These are phyloP conservation scores for Magallana nippona DNA, from an alignment of 2,888 invertebrate genomes.

Conservation along the genomic window DNA sequence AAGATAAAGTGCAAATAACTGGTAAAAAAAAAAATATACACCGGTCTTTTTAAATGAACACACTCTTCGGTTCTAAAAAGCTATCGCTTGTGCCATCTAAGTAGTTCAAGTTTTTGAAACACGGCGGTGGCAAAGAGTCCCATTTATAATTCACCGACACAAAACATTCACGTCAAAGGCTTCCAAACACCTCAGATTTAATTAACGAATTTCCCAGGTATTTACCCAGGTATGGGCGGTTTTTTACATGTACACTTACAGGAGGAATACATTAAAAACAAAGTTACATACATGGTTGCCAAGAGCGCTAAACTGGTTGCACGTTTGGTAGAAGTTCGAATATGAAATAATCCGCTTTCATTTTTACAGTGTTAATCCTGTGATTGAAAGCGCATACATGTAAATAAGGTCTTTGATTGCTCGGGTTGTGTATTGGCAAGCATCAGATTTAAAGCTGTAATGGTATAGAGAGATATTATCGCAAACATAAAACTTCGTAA, in stretches of 20 bases:
- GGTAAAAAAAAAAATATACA: background rate
- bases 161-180: background rate
- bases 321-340: background rate
- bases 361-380: constrained; percentile 11
- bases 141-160: background rate
- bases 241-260: constrained; percentile 5
- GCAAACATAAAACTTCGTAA: background rate
- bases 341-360: constrained; percentile 21
- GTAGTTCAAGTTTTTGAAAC: constrained; percentile 11
- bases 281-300: background rate
- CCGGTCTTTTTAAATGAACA: background rate
- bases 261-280: background rate
- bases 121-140: constrained; percentile 8
- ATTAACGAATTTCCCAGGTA: constrained; percentile 12
- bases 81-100: background rate
- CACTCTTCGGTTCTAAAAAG: background rate
- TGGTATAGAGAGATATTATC: background rate
- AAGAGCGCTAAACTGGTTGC: constrained; percentile 1
- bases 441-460: constrained; percentile 19
- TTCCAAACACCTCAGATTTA: background rate
- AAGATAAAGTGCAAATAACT: constrained; percentile 16
- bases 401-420: background rate
- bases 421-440: background rate
- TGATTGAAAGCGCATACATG: constrained; percentile 10
- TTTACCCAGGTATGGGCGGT: background rate